Evolutionary conservation across 2,888 invertebrate genomes (phyloP).

Genomic region (Oxyteleia sp.): DNA sequence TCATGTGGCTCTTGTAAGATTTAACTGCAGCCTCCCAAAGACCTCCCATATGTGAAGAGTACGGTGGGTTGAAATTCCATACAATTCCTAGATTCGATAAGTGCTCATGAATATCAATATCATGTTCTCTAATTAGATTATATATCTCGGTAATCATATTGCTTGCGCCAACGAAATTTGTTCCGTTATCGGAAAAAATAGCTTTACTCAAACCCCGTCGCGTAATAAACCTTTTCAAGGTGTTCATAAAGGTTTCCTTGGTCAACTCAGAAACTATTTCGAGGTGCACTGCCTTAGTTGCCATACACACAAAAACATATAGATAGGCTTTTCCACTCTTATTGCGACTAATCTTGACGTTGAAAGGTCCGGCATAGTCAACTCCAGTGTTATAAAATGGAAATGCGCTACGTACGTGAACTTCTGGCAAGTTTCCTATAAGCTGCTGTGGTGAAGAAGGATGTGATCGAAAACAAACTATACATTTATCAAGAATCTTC

Average conservation of each 20-base stretch:
- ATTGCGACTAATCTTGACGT: conserved; percentile 15
- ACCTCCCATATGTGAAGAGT: conserved; percentile 61
- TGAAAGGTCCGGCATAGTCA: conserved; percentile 22
- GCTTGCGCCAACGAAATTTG: conserved; percentile 38
- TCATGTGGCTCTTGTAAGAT: conserved; percentile 38
- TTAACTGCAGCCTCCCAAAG: conserved; percentile 65
- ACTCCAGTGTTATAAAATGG: conserved; percentile 31
- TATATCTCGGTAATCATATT: conserved; percentile 9
- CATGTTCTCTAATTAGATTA: background rate
- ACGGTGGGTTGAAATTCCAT: conserved; percentile 62
- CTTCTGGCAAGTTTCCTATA: conserved; percentile 45
- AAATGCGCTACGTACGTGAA: conserved; percentile 11
- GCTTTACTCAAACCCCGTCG: conserved; percentile 24
- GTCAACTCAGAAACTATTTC: conserved; percentile 26
- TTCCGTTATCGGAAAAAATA: conserved; percentile 37
- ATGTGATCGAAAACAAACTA: conserved; percentile 17
- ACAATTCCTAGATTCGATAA: conserved; percentile 23
- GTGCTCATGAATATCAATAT: conserved; percentile 18
- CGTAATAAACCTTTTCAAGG: conserved; percentile 35
- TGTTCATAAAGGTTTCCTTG: conserved; percentile 22
- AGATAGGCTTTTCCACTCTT: conserved; percentile 17
- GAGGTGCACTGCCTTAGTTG: conserved; percentile 31
- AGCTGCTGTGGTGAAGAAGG: conserved; percentile 6
- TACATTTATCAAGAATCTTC: conserved; percentile 20
- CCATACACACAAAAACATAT: conserved; percentile 32